These are phyloP conservation scores for Nysson spinosus DNA, from an alignment of 2,888 invertebrate species.

Conservation along the genomic window DNA sequence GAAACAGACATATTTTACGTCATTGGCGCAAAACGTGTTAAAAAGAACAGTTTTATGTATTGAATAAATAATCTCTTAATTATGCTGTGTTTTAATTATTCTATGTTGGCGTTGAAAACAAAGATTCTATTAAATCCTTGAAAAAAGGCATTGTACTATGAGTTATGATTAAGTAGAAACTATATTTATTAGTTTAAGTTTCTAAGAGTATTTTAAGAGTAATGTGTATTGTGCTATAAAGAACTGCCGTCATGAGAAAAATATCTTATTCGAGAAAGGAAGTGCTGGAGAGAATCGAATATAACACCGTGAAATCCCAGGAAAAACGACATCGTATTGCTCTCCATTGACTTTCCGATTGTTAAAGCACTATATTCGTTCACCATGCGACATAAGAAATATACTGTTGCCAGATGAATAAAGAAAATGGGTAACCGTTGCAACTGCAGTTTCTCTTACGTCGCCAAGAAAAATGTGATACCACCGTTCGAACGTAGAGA, in stretches of 20 bases:
- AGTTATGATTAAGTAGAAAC: too few species aligned
- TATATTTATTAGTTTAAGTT: too few species aligned
- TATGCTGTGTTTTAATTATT: too few species aligned
- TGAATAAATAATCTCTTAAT: too few species aligned
- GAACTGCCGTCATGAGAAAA: neutral
- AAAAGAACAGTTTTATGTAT: too few species aligned
- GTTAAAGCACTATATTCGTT: slow-evolving; percentile 19
- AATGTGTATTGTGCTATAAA: neutral
- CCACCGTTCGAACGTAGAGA: slow-evolving; percentile 30
- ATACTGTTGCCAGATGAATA: slow-evolving; percentile 52
- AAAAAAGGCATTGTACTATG: too few species aligned
- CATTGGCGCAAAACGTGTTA: too few species aligned
- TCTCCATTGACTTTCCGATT: slow-evolving; percentile 56
- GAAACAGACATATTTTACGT: too few species aligned
- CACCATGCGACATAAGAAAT: slow-evolving; percentile 48
- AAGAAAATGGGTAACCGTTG: slow-evolving; percentile 53
- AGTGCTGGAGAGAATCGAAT: slow-evolving; percentile 13
- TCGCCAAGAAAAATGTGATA: slow-evolving; percentile 44
- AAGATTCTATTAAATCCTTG: too few species aligned
- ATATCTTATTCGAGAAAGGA: slow-evolving; percentile 12
- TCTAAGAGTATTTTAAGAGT: too few species aligned
- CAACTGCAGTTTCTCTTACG: slow-evolving; percentile 51
- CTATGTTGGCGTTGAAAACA: too few species aligned
- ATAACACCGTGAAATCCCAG: slow-evolving; percentile 34
- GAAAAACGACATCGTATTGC: slow-evolving; percentile 51